Percentiles rank a stretch among this genome's conserved stretches.
phyloP scores from a whole-genome alignment of 2,888 invertebrate species.

The Arge pagana region DNA sequence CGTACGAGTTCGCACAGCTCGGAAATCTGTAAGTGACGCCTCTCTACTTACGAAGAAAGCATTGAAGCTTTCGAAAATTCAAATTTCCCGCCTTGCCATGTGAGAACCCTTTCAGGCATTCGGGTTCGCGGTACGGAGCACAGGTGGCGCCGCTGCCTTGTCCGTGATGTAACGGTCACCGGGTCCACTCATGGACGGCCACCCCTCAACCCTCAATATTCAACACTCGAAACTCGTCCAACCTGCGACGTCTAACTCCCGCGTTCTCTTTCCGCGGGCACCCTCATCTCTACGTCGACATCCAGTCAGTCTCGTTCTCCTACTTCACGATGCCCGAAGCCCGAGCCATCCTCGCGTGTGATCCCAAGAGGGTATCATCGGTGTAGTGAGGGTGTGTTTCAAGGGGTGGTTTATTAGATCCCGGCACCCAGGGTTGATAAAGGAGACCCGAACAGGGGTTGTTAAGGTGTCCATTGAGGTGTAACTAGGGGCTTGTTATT shows the following conservation, averaged over 20 bases:
- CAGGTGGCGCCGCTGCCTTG: slow-evolving; percentile 53
- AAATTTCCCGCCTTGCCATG: slow-evolving; percentile 33
- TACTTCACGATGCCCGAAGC: slow-evolving; percentile 16
- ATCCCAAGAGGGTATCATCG: slow-evolving; percentile 24
- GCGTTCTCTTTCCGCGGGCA: too few relatives aligned
- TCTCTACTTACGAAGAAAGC: too few relatives aligned
- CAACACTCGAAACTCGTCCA: too few relatives aligned
- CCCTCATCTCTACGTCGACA: too few relatives aligned
- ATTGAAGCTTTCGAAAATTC: slow-evolving; percentile 7
- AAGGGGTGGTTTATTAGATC: slow-evolving; percentile 56
- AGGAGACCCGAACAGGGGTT: slow-evolving; percentile 46
- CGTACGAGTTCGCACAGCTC: too few relatives aligned
- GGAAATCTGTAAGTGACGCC: too few relatives aligned
- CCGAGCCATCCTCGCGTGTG: slow-evolving; percentile 22
- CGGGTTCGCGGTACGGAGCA: slow-evolving; percentile 42
- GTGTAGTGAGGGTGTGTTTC: slow-evolving; percentile 38
- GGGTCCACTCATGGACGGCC: slow-evolving; percentile 34
- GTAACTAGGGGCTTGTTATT: slow-evolving; percentile 60
- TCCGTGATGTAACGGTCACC: slow-evolving; percentile 30
- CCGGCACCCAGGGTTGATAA: slow-evolving; percentile 39
- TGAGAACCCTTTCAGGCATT: slow-evolving; percentile 47
- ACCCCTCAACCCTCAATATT: slow-evolving; percentile 27
- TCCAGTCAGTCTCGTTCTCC: slow-evolving; percentile 3
- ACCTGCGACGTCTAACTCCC: too few relatives aligned
- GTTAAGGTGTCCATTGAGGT: slow-evolving; percentile 59